Base-by-base conservation (phyloP, 2,888 invertebrate species). In the Troides helena region DNA sequence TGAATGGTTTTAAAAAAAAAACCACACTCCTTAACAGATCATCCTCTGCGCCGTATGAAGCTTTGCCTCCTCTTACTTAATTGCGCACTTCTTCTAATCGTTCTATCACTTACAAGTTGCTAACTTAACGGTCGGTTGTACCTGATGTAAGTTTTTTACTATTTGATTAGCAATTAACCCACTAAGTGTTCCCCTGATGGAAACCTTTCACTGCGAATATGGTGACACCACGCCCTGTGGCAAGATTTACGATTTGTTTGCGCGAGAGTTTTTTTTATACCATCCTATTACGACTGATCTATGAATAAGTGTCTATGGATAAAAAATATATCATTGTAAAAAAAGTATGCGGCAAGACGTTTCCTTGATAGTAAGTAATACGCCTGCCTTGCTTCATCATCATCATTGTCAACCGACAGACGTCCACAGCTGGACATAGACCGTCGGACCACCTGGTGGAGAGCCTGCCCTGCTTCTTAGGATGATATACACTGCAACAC, bases 91-190 rank as follows among this genome's bases (percentile, higher is more conserved):
- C 66, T 63, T 63, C 66, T 64, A 70, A 68, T 68, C 68, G 66
- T 56, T 63, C 69, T 64, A 66, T 71, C 69, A 69, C 69, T 69
- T 62, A 58, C 69, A 61, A 53, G 65, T 66, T 69, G 18, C 62
- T 30, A 46, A 50, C 30, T 46, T 69, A 69, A 69, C 69, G 69
- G 69, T 66, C n/a, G 18, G 10, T 61, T 62, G 65, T 60, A 17
- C 21, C 30, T 30, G 50, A 18, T 10, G 36, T 30, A 57, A 46
- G 43, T 64, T 70, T 4, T 70, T 70, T 70, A 62, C 70, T 18
- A 23, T 64, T 64, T 67, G 67, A 70, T 70, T 59, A 67, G 64
- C 70, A 70, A 70, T 70, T 70, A 70, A 67, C 70, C 70, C 60
- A 67, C 56, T 67, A 58, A 57, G 67, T 43, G 30, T 70, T 70